phyloP scores from a whole-genome alignment of 2,888 invertebrate species.

The Cantharis nigra region DNA sequence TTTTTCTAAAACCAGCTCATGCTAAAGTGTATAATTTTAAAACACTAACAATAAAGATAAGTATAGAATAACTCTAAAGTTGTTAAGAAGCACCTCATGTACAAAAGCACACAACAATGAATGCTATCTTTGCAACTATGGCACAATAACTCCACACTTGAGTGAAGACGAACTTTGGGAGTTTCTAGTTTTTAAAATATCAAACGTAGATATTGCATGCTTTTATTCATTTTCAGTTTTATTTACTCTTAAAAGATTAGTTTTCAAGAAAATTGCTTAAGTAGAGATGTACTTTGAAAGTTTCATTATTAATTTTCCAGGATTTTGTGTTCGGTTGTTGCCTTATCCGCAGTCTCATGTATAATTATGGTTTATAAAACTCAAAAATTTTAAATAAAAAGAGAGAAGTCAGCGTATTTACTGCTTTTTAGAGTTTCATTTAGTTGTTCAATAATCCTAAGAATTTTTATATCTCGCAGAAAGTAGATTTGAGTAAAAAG shows the following conservation, averaged over 20 bases:
- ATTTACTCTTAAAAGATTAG: neutral
- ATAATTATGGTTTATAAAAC: neutral
- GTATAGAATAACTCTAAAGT: neutral
- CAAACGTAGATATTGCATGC: neutral
- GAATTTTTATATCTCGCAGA: neutral
- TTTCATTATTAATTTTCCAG: neutral
- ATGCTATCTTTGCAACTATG: neutral
- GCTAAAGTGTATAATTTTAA: neutral
- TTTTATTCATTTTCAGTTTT: neutral
- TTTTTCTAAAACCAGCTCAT: neutral
- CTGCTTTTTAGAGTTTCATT: neutral
- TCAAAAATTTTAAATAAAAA: neutral
- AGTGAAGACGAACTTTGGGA: neutral
- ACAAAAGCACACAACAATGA: neutral
- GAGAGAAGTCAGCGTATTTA: neutral
- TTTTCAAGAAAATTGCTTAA: neutral
- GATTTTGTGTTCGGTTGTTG: neutral
- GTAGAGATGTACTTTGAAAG: neutral
- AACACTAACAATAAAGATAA: neutral
- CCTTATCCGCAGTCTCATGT: neutral
- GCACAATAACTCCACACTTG: neutral
- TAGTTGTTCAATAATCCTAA: neutral
- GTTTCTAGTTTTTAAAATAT: neutral
- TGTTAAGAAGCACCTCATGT: neutral
- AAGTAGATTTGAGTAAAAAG: neutral